Evolutionary conservation across 2,797 vertebrate species (phyloP), one percentile per base, ranked within the genome.

Genomic region (Telmatherina bonti): DNA sequence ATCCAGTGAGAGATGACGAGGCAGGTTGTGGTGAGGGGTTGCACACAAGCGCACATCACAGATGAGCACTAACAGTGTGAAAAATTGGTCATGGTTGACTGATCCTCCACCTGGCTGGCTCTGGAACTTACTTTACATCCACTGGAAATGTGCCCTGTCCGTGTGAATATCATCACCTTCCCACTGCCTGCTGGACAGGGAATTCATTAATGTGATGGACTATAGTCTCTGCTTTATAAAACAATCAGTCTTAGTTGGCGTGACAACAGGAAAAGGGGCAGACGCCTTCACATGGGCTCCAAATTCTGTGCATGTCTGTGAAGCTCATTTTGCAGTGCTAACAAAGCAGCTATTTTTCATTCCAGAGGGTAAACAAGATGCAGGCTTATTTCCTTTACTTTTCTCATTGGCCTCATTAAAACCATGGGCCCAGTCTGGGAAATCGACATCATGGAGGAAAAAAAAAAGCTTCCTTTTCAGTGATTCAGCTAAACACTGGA

Each of bases 141-240:
- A 52, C 54, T 85, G 82, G 83, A 89, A 91, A 81, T 77, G 59
- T 89, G 81, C 84, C 82, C 80, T 69, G 57, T 53, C 72, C 63
- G 62, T 88, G 86, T 79, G 88, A 89, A 89, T 73, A 74, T 54
- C 67, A 54, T 78, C 82, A 77, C 75, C 85, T 79, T 69, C 76
- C 62, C 67, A 36, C 65, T 63, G 69, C 43, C 11, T 2, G 60
- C 36, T 7, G 65, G 33, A 83, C 85, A 68, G 62, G 38, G 27
- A 67, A 51, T 73, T 87, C 47, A 84, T 86, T 84, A 79, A 79
- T 12, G 61, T 72, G 78, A 83, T 78, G 68, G 74, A 61, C 26
- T 67, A 53, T 30, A 41, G 62, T 27, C 66, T 65, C 45, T 64
- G 67, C 75, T 72, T 67, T 24, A 63, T 41, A 33, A 60, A 61